Conservation (phyloP, 1,140 invertebrate species). For the Sminthurinus signatus region DNA sequence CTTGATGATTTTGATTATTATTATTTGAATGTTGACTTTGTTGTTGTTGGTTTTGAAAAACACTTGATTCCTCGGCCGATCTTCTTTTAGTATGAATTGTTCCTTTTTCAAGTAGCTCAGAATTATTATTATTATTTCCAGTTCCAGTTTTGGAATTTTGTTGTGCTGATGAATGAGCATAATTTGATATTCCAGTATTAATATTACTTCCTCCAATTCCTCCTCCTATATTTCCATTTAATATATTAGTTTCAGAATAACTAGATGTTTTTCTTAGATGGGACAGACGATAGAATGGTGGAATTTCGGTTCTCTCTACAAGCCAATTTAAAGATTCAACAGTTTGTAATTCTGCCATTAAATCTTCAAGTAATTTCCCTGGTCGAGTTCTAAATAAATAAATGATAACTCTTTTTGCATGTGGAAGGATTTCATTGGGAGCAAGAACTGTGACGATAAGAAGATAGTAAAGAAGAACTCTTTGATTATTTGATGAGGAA, state of each 20-base stretch:
- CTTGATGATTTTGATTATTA: conserved; percentile 13
- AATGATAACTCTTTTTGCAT: conserved; percentile 87
- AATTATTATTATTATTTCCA: conserved; percentile 17
- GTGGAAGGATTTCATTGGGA: conserved; percentile 79
- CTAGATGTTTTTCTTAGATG: conserved; percentile 75
- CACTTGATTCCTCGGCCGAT: conserved; percentile 71
- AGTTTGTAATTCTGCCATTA: conserved; percentile 93
- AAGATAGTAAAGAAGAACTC: conserved; percentile 94
- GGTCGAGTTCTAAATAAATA: conserved; percentile 85
- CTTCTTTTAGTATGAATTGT: conserved; percentile 94
- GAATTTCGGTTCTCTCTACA: conserved; percentile 93
- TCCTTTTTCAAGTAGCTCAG: conserved; percentile 74
- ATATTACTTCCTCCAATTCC: background rate
- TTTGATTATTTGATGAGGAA: conserved; percentile 94
- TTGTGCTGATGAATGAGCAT: background rate
- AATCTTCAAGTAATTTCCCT: conserved; percentile 86
- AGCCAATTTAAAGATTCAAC: conserved; percentile 91
- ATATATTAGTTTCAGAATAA: conserved; percentile 59
- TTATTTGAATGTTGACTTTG: no score
- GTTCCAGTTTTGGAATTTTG: background rate
- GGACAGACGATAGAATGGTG: conserved; percentile 91
- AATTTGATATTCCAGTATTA: no score
- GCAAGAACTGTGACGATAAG: conserved; percentile 95
- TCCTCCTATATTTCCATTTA: no score
- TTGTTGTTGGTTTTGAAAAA: conserved; percentile 34